These are phyloP conservation scores for Aphrocallistes beatrix DNA, from an alignment of 37 sponge, comb jelly and placozoan species.

Conservation along the genomic window DNA sequence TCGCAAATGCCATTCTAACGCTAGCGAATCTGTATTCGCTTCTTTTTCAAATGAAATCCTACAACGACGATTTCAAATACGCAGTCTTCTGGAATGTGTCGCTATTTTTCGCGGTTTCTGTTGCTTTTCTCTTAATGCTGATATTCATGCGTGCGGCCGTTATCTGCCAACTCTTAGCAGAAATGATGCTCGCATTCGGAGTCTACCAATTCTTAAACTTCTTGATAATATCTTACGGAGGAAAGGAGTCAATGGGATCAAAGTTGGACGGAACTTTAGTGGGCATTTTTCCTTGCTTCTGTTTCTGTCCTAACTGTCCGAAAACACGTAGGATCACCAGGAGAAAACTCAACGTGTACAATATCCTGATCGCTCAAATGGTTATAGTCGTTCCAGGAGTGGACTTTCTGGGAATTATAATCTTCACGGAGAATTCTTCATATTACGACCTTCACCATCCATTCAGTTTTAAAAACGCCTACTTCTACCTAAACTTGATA, in stretches of 20 bases:
- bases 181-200: background rate
- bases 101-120: background rate
- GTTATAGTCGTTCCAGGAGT: background rate
- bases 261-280: background rate
- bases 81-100: background rate
- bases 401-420: background rate
- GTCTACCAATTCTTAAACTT: conserved; percentile 4
- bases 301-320: background rate
- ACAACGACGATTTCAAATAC: background rate
- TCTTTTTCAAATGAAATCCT: background rate
- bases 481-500: background rate
- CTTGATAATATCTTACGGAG: background rate
- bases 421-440: background rate
- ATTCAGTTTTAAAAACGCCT: background rate
- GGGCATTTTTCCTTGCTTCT: background rate
- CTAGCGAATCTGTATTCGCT: background rate
- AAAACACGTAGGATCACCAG: background rate
- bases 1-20: background rate
- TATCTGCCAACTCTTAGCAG: background rate
- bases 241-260: background rate
- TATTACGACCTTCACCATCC: background rate
- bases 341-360: background rate
- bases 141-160: conserved; percentile 8
- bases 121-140: background rate
- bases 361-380: conserved; percentile 3